phyloP scores from a whole-genome alignment of 2,797 vertebrate genomes.

The Rallus crepitans region DNA sequence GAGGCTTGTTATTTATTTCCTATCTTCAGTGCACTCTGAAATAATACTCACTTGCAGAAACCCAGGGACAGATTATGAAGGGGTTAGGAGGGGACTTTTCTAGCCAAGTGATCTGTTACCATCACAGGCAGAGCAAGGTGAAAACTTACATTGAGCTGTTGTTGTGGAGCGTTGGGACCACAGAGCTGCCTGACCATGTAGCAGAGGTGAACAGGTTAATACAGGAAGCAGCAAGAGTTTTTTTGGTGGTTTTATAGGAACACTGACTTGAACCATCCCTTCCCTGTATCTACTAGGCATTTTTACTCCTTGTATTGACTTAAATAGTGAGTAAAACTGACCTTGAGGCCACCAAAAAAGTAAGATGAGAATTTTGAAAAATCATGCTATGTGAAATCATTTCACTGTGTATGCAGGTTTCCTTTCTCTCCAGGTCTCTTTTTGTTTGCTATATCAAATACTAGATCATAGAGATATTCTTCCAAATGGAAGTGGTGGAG shows the following conservation, averaged over 20 bases:
- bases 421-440: background rate
- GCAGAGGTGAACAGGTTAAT: background rate
- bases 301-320: background rate
- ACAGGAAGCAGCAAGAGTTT: background rate
- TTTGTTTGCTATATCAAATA: background rate
- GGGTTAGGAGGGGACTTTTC: conserved; percentile 58
- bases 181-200: background rate
- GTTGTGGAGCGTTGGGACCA: background rate
- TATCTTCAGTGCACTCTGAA: conserved; percentile 52
- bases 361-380: background rate
- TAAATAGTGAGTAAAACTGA: background rate
- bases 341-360: background rate
- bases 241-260: background rate
- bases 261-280: background rate
- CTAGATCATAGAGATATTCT: background rate
- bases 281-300: background rate
- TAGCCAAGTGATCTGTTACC: conserved; percentile 38
- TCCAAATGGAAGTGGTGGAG: background rate
- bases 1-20: conserved; percentile 74
- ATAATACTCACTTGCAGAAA: conserved; percentile 59
- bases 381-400: background rate
- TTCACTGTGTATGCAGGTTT: background rate
- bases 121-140: background rate
- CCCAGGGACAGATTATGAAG: conserved; percentile 35
- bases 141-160: conserved; percentile 22